Evolutionary conservation across 2,888 invertebrate genomes (phyloP).

Genomic region (Limenitis arthemis): DNA sequence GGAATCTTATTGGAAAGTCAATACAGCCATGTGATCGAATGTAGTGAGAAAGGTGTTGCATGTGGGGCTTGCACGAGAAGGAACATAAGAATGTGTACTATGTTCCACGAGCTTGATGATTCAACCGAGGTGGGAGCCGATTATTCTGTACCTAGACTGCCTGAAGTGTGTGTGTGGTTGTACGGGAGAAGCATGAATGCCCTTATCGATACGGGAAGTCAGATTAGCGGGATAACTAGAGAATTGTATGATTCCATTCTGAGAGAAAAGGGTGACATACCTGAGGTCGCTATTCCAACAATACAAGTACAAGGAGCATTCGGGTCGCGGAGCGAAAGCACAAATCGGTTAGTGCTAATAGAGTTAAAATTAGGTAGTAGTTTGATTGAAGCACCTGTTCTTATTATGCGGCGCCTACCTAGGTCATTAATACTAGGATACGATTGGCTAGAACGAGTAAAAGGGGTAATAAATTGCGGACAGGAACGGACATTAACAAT

Average conservation of each 20-base stretch:
- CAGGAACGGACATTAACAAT: neutral
- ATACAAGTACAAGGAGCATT: neutral
- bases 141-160: neutral
- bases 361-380: neutral
- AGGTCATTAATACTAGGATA: conserved; percentile 3
- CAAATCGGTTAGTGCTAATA: neutral
- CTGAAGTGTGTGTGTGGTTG: neutral
- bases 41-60: neutral
- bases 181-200: neutral
- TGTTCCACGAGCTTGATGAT: neutral
- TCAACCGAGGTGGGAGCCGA: neutral
- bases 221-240: neutral
- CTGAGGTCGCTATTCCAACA: neutral
- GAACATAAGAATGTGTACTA: neutral
- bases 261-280: neutral
- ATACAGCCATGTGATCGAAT: neutral
- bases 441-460: conserved; percentile 1
- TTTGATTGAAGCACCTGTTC: neutral
- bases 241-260: neutral
- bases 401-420: neutral
- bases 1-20: neutral
- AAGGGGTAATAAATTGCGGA: neutral
- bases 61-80: neutral
- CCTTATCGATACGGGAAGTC: neutral
- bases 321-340: neutral